Evolutionary conservation across 2,888 invertebrate species (phyloP).

Genomic region (Rhimphoctona megacephalus): DNA sequence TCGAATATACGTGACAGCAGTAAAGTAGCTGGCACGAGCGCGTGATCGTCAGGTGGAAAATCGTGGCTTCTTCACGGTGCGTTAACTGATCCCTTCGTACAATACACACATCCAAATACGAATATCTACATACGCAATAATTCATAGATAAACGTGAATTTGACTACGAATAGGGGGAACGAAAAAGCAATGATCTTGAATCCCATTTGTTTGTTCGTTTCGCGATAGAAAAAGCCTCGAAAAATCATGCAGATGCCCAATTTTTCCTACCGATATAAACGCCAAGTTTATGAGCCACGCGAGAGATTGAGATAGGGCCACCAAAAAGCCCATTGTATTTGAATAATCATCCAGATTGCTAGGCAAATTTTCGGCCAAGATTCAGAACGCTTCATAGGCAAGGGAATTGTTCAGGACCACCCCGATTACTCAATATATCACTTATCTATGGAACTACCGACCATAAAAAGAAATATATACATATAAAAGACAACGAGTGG

Average conservation of each 20-base stretch:
- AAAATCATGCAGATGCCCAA: constrained; percentile 70
- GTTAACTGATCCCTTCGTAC: constrained; percentile 64
- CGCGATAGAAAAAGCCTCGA: constrained; percentile 57
- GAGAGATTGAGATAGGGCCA: constrained; percentile 10
- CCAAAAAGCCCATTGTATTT: constrained; percentile 29
- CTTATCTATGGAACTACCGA: background rate
- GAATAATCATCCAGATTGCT: constrained; percentile 54
- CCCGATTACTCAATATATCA: constrained; percentile 23
- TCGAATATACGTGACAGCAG: constrained; percentile 65
- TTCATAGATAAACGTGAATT: constrained; percentile 15
- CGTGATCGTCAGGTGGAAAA: constrained; percentile 79
- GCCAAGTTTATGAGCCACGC: constrained; percentile 64
- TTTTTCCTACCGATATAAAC: constrained; percentile 48
- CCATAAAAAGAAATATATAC: constrained; percentile 24
- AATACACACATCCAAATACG: background rate
- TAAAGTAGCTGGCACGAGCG: constrained; percentile 60
- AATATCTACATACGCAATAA: constrained; percentile 14
- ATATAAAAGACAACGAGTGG: constrained; percentile 18
- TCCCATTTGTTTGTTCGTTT: constrained; percentile 36
- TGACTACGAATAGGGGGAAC: constrained; percentile 19
- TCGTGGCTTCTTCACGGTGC: constrained; percentile 75
- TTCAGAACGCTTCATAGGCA: background rate
- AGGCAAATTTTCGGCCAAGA: constrained; percentile 55
- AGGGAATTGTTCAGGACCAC: constrained; percentile 5
- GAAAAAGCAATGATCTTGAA: constrained; percentile 54